These are phyloP conservation scores for Deilephila elpenor DNA, from an alignment of 2,888 invertebrate species.

Conservation along the genomic window DNA sequence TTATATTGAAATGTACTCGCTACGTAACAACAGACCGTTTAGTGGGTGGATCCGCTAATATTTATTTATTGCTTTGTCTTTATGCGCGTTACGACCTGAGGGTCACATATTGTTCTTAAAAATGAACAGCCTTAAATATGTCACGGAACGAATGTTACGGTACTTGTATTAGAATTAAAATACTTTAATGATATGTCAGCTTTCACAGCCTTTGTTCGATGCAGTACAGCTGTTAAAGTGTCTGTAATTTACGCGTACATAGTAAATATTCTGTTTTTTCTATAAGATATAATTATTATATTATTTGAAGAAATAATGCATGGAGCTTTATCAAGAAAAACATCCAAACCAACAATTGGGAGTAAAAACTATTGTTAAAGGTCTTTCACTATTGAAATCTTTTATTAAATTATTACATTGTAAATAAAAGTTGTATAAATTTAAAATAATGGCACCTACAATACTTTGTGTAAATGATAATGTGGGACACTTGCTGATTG, in stretches of 20 bases:
- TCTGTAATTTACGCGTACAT: too few species aligned
- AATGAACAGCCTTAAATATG: slow-evolving; percentile 15
- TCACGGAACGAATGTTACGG: neutral
- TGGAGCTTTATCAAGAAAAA: too few species aligned
- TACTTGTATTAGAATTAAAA: slow-evolving; percentile 2
- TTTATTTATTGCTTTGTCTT: slow-evolving; percentile 68
- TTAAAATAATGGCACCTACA: neutral
- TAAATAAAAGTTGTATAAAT: too few species aligned
- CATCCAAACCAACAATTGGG: too few species aligned
- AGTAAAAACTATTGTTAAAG: neutral
- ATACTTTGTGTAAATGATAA: neutral
- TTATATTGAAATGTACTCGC: slow-evolving; percentile 71
- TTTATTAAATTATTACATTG: too few species aligned
- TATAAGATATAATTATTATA: too few species aligned
- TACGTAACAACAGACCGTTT: slow-evolving; percentile 69
- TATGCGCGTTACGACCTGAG: slow-evolving; percentile 49
- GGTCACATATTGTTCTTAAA: slow-evolving; percentile 33
- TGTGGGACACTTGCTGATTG: too few species aligned
- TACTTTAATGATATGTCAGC: neutral
- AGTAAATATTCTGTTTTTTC: too few species aligned
- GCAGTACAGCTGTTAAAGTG: too few species aligned
- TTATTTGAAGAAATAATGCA: too few species aligned
- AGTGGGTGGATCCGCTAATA: slow-evolving; percentile 72
- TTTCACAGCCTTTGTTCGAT: slow-evolving; percentile 14
- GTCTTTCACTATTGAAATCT: neutral